Evolutionary conservation across 2,113 vertebrate genomes (phyloP).

Genomic region (Epinephelus cyanopodus): DNA sequence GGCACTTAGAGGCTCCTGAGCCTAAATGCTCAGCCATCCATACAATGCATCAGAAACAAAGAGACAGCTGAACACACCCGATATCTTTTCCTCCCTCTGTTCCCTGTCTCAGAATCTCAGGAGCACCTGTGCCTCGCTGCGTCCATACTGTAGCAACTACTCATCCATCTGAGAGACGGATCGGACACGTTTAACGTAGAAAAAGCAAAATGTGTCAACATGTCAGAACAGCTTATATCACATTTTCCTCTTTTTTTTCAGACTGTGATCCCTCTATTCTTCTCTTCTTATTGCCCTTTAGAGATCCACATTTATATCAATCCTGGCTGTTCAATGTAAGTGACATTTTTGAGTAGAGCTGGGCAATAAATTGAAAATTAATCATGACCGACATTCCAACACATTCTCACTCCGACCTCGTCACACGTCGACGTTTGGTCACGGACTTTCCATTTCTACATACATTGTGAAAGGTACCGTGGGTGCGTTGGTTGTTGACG

Average conservation of each 20-base stretch:
- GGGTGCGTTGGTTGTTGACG: too few species aligned
- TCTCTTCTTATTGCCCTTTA: background rate
- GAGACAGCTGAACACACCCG: constrained; percentile 44
- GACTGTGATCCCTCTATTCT: too few species aligned
- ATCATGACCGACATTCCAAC: too few species aligned
- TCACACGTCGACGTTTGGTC: too few species aligned
- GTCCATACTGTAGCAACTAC: background rate
- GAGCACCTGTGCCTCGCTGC: constrained; percentile 26
- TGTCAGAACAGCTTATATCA: background rate
- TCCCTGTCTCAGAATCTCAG: constrained; percentile 7
- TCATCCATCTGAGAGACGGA: constrained; percentile 7
- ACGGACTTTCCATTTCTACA: too few species aligned
- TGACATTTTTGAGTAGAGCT: too few species aligned
- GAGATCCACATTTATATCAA: background rate
- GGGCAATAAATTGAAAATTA: too few species aligned
- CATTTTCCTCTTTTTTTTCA: background rate
- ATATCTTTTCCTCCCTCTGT: constrained; percentile 15
- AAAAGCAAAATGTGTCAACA: background rate
- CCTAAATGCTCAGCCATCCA: constrained; percentile 46
- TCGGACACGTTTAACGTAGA: background rate
- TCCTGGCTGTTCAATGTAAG: background rate
- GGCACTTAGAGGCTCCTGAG: constrained; percentile 31
- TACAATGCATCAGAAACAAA: constrained; percentile 48
- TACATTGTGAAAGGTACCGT: too few species aligned
- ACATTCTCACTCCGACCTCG: too few species aligned